A percentile compares a stretch with the other conserved stretches of the same genome.
Evolutionary conservation across 2,113 vertebrate species (phyloP).

Genomic region (Zosterops hypoxanthus): DNA sequence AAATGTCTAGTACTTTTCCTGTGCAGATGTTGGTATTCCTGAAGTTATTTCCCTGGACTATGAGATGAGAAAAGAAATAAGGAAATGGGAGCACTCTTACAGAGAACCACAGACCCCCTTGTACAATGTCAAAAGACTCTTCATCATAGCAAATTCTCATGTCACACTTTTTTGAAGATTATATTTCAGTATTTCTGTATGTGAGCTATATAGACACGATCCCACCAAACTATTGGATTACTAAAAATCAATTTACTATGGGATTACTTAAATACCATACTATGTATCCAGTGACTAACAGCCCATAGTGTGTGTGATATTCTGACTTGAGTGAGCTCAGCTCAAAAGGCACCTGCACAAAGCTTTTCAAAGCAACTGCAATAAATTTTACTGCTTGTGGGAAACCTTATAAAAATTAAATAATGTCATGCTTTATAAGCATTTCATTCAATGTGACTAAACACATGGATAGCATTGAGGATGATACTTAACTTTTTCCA

Average conservation of each 20-base stretch:
- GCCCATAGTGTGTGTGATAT: constrained; percentile 29
- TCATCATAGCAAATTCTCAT: constrained; percentile 12
- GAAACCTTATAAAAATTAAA: constrained; percentile 79
- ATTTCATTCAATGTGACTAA: constrained; percentile 76
- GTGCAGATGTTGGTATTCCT: constrained; percentile 15
- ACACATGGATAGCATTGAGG: constrained; percentile 75
- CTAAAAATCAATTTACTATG: constrained; percentile 27
- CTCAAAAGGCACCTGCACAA: constrained; percentile 73
- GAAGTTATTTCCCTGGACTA: constrained; percentile 20
- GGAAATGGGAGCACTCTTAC: not conserved
- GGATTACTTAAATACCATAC: constrained; percentile 19
- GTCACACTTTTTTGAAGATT: constrained; percentile 48
- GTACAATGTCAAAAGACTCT: constrained; percentile 17
- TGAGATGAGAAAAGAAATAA: constrained; percentile 7
- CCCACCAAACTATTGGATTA: constrained; percentile 50
- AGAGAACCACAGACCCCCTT: not conserved
- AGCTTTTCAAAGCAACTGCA: constrained; percentile 71
- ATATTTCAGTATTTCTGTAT: constrained; percentile 38
- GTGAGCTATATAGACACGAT: constrained; percentile 25
- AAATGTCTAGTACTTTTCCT: constrained; percentile 21
- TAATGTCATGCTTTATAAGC: constrained; percentile 76
- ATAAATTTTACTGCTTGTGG: constrained; percentile 78
- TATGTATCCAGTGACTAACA: constrained; percentile 56
- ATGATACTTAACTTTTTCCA: constrained; percentile 79
- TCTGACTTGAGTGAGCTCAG: constrained; percentile 53